A percentile compares a stretch with the other conserved stretches of the same genome.
phyloP scores from a whole-genome alignment of 2,888 invertebrate genomes.

The Netelia melanura region DNA sequence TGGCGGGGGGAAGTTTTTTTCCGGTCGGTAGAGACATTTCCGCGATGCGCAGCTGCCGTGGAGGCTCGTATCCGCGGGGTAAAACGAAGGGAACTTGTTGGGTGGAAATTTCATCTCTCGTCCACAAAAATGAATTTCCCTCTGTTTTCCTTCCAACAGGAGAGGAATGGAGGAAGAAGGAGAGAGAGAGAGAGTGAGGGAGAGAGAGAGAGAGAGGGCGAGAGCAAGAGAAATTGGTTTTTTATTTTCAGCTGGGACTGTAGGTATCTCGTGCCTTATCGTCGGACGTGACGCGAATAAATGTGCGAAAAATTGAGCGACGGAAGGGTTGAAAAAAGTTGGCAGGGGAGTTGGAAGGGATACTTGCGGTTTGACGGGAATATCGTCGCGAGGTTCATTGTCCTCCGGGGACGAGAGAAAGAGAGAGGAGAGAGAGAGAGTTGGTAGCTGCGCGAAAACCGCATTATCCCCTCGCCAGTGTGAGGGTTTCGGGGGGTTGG shows the following conservation, averaged over 20 bases:
- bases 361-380: slow-evolving; percentile 11
- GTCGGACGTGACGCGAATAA: slow-evolving; percentile 58
- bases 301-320: slow-evolving; percentile 20
- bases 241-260: slow-evolving; percentile 45
- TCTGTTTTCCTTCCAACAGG: too few relatives aligned
- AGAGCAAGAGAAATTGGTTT: slow-evolving; percentile 14
- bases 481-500: background rate
- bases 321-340: background rate
- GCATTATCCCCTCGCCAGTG: slow-evolving; percentile 5
- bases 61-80: background rate
- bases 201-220: background rate
- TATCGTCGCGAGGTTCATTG: slow-evolving; percentile 17
- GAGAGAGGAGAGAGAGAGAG: background rate
- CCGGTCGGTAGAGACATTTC: background rate
- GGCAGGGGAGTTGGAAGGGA: background rate
- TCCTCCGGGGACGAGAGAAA: background rate
- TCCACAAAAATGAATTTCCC: too few relatives aligned
- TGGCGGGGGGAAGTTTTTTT: background rate
- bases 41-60: background rate
- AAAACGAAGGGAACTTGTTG: background rate
- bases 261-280: slow-evolving; percentile 50
- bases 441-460: slow-evolving; percentile 36
- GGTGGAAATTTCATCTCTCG: too few relatives aligned
- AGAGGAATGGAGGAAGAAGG: too few relatives aligned
- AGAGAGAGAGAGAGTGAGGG: background rate